A percentile compares a stretch with the other conserved stretches of the same genome.
These are phyloP conservation scores for Apteryx mantelli DNA, from an alignment of 2,113 vertebrate species.

Conservation along the genomic window DNA sequence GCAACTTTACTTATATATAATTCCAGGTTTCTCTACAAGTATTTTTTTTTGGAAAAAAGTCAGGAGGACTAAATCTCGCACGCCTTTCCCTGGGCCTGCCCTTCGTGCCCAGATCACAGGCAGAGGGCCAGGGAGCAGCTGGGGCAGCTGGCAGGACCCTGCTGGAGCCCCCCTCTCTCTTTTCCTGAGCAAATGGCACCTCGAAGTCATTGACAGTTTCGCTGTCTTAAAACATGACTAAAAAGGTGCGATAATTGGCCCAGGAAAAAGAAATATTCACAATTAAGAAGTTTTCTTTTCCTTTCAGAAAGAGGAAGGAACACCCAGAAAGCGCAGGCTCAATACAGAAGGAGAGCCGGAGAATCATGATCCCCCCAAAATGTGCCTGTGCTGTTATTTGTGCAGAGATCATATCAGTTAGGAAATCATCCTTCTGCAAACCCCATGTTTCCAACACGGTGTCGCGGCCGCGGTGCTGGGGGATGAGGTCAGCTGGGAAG, in stretches of 20 bases:
- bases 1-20: slow-evolving; percentile 68
- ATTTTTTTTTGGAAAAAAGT: slow-evolving; percentile 61
- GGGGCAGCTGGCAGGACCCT: neutral
- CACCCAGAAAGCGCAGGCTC: neutral
- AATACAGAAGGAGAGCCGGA: neutral
- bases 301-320: neutral
- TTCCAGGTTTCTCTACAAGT: slow-evolving; percentile 67
- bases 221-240: neutral
- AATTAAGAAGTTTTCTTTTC: neutral
- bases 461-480: neutral
- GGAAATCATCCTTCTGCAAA: neutral
- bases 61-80: neutral
- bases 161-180: neutral
- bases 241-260: slow-evolving; percentile 3
- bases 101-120: neutral
- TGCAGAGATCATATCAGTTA: neutral
- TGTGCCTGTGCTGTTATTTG: neutral
- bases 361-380: neutral
- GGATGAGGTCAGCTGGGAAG: neutral
- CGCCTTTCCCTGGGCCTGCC: neutral
- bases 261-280: neutral
- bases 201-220: neutral
- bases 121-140: neutral
- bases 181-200: neutral
- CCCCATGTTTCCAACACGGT: neutral